phyloP scores from a whole-genome alignment of 2,797 vertebrate species.

The Brotula barbata region DNA sequence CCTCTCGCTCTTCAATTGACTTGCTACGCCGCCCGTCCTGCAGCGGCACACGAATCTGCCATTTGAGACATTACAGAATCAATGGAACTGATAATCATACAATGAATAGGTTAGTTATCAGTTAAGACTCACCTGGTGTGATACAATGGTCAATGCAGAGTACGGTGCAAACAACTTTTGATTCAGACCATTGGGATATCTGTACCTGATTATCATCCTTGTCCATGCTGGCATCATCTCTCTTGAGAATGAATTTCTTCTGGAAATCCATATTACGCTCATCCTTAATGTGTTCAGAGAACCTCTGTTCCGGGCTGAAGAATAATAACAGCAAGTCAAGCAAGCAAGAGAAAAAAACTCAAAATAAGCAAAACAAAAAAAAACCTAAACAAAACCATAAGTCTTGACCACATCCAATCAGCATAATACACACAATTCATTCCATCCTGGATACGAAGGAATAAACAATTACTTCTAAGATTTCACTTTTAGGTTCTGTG shows the following conservation, averaged over 20 bases:
- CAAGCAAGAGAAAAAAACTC: not conserved
- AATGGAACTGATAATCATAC: not conserved
- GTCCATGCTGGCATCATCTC: constrained; percentile 97
- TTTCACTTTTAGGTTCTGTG: not conserved
- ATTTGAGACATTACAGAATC: constrained; percentile 24
- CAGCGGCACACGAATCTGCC: constrained; percentile 96
- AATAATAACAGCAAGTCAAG: constrained; percentile 17
- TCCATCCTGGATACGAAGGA: not conserved
- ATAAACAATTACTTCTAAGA: not conserved
- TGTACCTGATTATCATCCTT: constrained; percentile 98
- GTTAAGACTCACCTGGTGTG: not conserved
- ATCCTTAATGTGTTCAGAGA: constrained; percentile 98
- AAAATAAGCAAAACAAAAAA: not conserved
- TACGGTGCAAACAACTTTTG: too few relatives aligned
- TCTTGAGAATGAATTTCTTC: constrained; percentile 97
- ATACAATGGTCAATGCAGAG: not conserved
- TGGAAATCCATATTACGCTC: constrained; percentile 96
- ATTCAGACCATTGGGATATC: not conserved
- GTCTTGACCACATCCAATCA: too few relatives aligned
- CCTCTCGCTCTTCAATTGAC: constrained; percentile 98
- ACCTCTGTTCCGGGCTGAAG: constrained; percentile 94
- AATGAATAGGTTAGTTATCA: not conserved
- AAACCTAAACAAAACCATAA: not conserved
- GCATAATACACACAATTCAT: too few relatives aligned
- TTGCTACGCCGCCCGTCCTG: constrained; percentile 98